These are phyloP conservation scores for Phaethon lepturus DNA, from an alignment of 2,113 vertebrate species.

Conservation along the genomic window DNA sequence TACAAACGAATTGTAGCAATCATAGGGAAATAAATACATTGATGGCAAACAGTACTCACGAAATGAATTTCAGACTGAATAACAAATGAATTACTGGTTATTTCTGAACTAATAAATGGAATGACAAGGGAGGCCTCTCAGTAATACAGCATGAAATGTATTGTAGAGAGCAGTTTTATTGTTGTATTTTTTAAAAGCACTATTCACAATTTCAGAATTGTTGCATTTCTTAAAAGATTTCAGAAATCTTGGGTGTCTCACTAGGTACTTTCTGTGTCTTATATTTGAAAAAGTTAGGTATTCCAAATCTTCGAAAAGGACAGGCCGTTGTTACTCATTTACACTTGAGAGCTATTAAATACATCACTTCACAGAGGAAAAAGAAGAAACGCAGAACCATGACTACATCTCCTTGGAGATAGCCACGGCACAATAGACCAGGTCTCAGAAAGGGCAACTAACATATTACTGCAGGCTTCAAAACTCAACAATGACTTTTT, in stretches of 20 bases:
- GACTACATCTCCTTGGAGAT: conserved; percentile 21
- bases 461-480: background rate
- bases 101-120: background rate
- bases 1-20: background rate
- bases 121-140: background rate
- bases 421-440: background rate
- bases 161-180: background rate
- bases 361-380: background rate
- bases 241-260: background rate
- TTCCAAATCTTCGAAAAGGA: background rate
- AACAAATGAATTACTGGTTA: background rate
- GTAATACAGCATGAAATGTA: background rate
- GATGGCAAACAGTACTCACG: background rate
- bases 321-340: background rate
- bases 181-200: background rate
- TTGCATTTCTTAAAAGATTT: background rate
- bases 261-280: background rate
- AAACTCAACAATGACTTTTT: background rate
- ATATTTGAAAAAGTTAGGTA: background rate
- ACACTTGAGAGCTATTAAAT: conserved; percentile 1
- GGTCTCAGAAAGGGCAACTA: conserved; percentile 22
- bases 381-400: background rate
- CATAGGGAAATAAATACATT: conserved; percentile 6
- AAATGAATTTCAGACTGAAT: conserved; percentile 1
- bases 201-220: background rate